A percentile compares a stretch with the other conserved stretches of the same genome.
Conservation (phyloP, 2,888 invertebrate species). For the Hyposoter dolosus region DNA sequence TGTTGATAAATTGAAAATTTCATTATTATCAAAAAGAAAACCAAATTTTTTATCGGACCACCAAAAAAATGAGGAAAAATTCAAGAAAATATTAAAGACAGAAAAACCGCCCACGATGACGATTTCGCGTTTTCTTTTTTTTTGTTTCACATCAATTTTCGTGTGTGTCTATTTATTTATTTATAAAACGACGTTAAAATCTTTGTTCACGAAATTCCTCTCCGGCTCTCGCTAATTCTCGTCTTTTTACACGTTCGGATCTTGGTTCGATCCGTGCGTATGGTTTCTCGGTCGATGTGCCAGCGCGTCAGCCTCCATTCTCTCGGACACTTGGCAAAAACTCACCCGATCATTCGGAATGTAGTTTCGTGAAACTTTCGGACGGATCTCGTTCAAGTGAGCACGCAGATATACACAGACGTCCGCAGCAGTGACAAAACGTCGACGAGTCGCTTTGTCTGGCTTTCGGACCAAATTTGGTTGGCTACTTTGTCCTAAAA, state of each 20-base stretch:
- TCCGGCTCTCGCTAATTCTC: conserved; percentile 35
- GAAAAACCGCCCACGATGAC: not conserved
- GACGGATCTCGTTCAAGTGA: conserved; percentile 49
- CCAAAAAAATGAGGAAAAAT: not conserved
- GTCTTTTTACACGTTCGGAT: conserved; percentile 33
- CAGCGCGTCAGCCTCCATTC: conserved; percentile 64
- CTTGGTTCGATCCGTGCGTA: conserved; percentile 56
- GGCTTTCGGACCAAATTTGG: conserved; percentile 56
- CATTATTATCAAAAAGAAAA: not conserved
- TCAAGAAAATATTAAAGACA: not conserved
- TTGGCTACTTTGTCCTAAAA: conserved; percentile 27
- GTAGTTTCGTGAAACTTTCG: conserved; percentile 73
- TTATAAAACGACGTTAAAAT: conserved; percentile 13
- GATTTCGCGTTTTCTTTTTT: not conserved
- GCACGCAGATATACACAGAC: conserved; percentile 23
- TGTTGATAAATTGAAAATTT: conserved; percentile 6
- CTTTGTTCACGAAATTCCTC: conserved; percentile 53
- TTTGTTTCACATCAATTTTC: not conserved
- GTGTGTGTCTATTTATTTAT: not conserved
- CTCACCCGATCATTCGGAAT: conserved; percentile 77
- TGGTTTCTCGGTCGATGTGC: conserved; percentile 59
- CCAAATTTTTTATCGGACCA: not conserved
- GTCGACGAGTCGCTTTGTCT: conserved; percentile 8
- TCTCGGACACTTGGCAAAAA: conserved; percentile 72
- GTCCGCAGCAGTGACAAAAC: conserved; percentile 1